Percentiles rank a stretch among this genome's conserved stretches.
phyloP scores from a whole-genome alignment of 2,888 invertebrate genomes.

The Callosobruchus maculatus region DNA sequence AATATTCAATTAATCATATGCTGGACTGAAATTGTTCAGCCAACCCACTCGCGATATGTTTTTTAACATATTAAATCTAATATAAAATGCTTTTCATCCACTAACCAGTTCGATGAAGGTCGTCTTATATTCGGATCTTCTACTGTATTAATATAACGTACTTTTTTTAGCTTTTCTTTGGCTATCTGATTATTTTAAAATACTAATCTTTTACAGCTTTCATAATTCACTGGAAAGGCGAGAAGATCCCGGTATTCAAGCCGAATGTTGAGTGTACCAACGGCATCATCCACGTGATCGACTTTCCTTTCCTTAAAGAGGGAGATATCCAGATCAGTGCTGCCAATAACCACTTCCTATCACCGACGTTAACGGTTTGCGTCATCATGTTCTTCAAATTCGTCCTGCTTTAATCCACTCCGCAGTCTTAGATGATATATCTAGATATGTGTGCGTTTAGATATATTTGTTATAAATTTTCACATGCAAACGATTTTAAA shows the following conservation, averaged over 20 bases:
- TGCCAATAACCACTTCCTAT: constrained; percentile 17
- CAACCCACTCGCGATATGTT: too few relatives aligned
- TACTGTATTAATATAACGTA: too few relatives aligned
- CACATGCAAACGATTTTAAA: neutral
- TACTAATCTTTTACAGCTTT: constrained; percentile 60
- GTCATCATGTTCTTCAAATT: neutral
- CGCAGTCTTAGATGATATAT: neutral
- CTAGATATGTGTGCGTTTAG: neutral
- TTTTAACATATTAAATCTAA: too few relatives aligned
- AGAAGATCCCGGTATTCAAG: constrained; percentile 78
- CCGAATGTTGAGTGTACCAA: constrained; percentile 95
- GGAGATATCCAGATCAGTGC: constrained; percentile 74
- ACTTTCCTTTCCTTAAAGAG: constrained; percentile 78
- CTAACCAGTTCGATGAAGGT: too few relatives aligned
- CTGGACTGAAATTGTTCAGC: too few relatives aligned
- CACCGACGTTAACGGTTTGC: neutral
- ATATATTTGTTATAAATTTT: neutral
- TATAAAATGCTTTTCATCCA: too few relatives aligned
- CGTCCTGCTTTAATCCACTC: neutral
- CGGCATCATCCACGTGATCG: constrained; percentile 92
- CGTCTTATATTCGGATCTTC: too few relatives aligned
- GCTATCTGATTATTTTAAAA: too few relatives aligned
- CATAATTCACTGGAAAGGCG: constrained; percentile 80
- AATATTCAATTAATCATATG: too few relatives aligned
- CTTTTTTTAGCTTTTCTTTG: too few relatives aligned